phyloP scores from a whole-genome alignment of 2,797 vertebrate species.

The Myotis vivesi region DNA sequence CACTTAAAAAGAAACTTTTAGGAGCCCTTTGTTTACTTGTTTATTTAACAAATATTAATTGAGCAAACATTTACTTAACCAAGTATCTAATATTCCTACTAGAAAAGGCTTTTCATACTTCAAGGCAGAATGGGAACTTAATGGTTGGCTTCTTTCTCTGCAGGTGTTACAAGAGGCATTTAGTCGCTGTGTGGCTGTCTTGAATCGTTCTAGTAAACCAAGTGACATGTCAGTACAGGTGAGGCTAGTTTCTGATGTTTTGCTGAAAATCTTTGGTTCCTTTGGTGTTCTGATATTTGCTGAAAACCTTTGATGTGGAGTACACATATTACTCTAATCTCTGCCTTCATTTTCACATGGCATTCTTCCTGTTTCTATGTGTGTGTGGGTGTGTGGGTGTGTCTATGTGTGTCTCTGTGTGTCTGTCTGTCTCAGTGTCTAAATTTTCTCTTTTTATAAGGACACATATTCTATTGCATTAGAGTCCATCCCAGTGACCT shows the following conservation, averaged over 20 bases:
- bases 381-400: too few relatives aligned
- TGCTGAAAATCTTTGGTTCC: too few relatives aligned
- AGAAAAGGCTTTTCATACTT: slow-evolving; percentile 9
- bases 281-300: too few relatives aligned
- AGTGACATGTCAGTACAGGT: slow-evolving; percentile 99
- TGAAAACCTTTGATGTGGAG: too few relatives aligned
- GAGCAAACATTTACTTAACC: background rate
- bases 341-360: too few relatives aligned
- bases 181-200: slow-evolving; percentile 94
- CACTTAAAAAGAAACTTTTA: background rate
- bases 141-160: slow-evolving; percentile 43
- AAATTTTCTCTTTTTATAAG: too few relatives aligned
- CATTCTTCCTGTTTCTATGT: too few relatives aligned
- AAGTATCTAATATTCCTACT: background rate
- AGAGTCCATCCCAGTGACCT: too few relatives aligned
- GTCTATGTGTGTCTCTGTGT: too few relatives aligned
- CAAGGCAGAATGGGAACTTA: background rate
- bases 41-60: slow-evolving; percentile 28
- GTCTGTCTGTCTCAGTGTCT: too few relatives aligned
- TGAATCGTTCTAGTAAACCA: slow-evolving; percentile 94
- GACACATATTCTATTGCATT: too few relatives aligned
- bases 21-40: background rate
- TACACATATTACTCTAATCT: too few relatives aligned
- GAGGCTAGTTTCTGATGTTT: slow-evolving; percentile 45
- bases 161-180: slow-evolving; percentile 95